Evolutionary conservation across 2,888 invertebrate species (phyloP).

Genomic region (Aspidapion aeneum): DNA sequence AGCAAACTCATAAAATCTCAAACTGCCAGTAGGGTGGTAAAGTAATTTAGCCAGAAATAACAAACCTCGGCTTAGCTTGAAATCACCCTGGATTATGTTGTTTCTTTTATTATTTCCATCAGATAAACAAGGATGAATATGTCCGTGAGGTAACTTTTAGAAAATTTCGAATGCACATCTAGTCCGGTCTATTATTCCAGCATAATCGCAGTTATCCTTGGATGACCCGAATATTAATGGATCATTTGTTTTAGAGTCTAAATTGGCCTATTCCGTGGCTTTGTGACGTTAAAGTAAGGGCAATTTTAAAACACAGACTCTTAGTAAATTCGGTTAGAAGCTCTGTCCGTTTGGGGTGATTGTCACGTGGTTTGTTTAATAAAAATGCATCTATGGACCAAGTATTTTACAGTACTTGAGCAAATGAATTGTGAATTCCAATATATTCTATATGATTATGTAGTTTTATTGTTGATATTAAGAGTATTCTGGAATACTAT

Average conservation of each 20-base stretch:
- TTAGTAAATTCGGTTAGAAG: too few relatives aligned
- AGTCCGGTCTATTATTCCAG: neutral
- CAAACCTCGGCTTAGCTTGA: neutral
- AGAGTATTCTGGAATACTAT: too few relatives aligned
- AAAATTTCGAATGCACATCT: neutral
- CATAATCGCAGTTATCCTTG: neutral
- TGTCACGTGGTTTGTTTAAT: too few relatives aligned
- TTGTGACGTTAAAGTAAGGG: neutral
- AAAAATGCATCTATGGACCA: too few relatives aligned
- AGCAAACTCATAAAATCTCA: neutral
- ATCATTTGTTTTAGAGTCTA: constrained; percentile 1
- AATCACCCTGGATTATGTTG: neutral
- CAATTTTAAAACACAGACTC: too few relatives aligned
- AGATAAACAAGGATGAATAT: neutral
- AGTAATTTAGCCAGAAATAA: neutral
- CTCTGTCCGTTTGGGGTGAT: too few relatives aligned
- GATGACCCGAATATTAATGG: constrained; percentile 1
- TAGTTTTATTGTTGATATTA: too few relatives aligned
- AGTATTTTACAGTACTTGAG: too few relatives aligned
- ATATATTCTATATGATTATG: too few relatives aligned
- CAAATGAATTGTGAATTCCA: too few relatives aligned
- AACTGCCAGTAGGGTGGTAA: neutral
- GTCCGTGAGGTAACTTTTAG: neutral
- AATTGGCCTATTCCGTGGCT: neutral
- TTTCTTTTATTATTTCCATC: neutral